A percentile compares a stretch with the other conserved stretches of the same genome.
phyloP scores from a whole-genome alignment of 2,797 vertebrate species.

The Anas georgica region DNA sequence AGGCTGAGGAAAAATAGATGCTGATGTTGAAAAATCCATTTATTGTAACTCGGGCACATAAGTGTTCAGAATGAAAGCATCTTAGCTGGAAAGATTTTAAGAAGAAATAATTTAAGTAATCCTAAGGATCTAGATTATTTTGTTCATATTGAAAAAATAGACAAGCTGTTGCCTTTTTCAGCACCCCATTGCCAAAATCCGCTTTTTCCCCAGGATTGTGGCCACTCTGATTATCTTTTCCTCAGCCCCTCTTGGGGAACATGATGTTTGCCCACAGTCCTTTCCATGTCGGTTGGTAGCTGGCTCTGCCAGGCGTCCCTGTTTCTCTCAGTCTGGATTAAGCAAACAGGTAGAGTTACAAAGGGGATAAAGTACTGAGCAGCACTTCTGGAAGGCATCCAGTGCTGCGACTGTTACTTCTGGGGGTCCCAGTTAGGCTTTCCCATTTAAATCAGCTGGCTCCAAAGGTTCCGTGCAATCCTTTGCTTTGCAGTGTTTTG shows the following conservation, averaged over 20 bases:
- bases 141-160: not conserved
- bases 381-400: not conserved
- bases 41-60: not conserved
- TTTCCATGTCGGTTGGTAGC: slow-evolving; percentile 21
- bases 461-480: not conserved
- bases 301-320: not conserved
- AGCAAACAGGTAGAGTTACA: not conserved
- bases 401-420: not conserved
- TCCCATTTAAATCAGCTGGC: slow-evolving; percentile 12
- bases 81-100: not conserved
- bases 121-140: not conserved
- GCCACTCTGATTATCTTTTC: not conserved
- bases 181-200: not conserved
- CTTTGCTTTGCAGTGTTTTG: not conserved
- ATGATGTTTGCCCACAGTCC: not conserved
- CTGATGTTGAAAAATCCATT: slow-evolving; percentile 31
- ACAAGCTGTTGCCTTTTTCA: not conserved
- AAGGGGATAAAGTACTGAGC: no score
- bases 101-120: not conserved
- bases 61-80: not conserved
- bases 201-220: not conserved
- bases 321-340: slow-evolving; percentile 1
- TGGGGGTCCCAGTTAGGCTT: not conserved
- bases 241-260: not conserved
- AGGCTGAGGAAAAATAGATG: not conserved